Evolutionary conservation across 2,888 invertebrate genomes (phyloP).

Genomic region (Diaprepes abbreviatus): DNA sequence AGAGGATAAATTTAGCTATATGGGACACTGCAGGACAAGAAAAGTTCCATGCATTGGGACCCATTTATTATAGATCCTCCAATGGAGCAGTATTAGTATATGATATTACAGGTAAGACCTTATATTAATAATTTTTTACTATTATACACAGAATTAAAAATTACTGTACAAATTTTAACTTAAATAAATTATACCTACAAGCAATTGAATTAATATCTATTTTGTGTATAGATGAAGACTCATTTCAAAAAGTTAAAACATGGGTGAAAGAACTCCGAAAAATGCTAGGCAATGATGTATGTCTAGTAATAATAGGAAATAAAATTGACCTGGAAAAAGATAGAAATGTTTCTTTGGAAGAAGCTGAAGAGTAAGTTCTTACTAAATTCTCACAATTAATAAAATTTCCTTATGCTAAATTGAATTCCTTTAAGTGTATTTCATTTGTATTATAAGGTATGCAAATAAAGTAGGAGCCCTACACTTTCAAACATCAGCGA

Average conservation of each 20-base stretch:
- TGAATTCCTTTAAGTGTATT: neutral
- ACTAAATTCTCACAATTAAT: neutral
- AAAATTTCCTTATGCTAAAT: neutral
- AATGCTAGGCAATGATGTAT: constrained; percentile 94
- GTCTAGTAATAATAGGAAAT: constrained; percentile 95
- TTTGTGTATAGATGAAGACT: constrained; percentile 81
- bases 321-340: constrained; percentile 96
- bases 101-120: constrained; percentile 51
- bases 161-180: no score
- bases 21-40: constrained; percentile 99
- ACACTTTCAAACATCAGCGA: constrained; percentile 95
- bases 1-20: constrained; percentile 89
- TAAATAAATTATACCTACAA: no score
- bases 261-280: constrained; percentile 98
- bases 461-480: constrained; percentile 91
- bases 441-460: constrained; percentile 74
- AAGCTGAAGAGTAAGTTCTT: constrained; percentile 86
- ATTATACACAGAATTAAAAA: neutral
- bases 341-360: constrained; percentile 85
- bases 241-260: constrained; percentile 96
- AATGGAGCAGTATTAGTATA: constrained; percentile 98
- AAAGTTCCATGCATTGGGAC: constrained; percentile 95
- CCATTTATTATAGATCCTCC: constrained; percentile 97
- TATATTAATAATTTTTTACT: no score
- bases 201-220: no score